Percentiles rank a stretch among this genome's conserved stretches.
Conservation (phyloP, 2,888 invertebrate genomes). For the Bugula neritina region DNA sequence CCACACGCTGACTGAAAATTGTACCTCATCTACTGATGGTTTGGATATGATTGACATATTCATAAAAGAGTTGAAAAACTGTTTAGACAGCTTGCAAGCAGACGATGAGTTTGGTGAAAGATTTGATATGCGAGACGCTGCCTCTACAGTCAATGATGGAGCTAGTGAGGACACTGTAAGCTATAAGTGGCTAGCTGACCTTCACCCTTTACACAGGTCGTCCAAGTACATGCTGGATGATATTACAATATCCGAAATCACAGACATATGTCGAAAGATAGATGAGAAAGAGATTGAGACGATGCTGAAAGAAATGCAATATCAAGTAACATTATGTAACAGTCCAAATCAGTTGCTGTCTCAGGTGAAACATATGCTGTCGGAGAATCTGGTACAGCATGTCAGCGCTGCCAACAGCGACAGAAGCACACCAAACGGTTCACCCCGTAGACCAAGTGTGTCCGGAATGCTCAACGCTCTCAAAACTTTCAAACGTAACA, state of each 20-base stretch:
- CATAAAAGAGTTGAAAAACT: neutral
- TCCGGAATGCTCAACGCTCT: neutral
- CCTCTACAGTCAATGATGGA: neutral
- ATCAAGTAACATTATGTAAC: neutral
- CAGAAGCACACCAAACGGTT: neutral
- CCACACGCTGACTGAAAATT: neutral
- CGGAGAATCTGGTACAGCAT: slow-evolving; percentile 1
- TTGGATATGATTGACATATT: neutral
- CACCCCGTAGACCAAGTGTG: neutral
- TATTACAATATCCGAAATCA: slow-evolving; percentile 8
- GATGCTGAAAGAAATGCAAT: neutral
- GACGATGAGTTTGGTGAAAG: neutral
- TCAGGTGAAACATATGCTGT: slow-evolving; percentile 7
- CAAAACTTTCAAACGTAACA: neutral
- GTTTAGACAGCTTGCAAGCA: neutral
- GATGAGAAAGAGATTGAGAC: neutral
- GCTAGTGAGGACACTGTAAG: neutral
- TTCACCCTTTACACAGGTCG: neutral
- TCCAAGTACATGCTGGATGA: slow-evolving; percentile 3
- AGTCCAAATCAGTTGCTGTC: slow-evolving; percentile 12
- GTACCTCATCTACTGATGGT: neutral
- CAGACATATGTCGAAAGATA: slow-evolving; percentile 6
- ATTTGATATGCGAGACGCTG: neutral
- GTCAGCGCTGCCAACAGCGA: neutral
- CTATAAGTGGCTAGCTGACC: slow-evolving; percentile 21